Base-by-base conservation (phyloP, 2,888 invertebrate genomes). In the Leptogaster cylindrica region DNA sequence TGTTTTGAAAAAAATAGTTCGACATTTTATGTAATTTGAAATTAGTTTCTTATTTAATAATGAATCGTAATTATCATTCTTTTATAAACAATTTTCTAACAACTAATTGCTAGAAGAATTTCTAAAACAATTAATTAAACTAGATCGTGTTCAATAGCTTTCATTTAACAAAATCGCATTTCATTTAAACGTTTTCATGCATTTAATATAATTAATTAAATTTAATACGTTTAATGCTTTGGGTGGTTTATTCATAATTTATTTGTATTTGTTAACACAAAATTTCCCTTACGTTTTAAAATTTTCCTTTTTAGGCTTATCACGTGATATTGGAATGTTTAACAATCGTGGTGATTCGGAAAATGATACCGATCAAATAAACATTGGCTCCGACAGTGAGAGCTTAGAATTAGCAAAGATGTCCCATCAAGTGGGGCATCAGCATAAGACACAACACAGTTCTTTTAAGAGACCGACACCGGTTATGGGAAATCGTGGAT, bases 311-410 rank as follows among this genome's bases (percentile, higher is more conserved):
- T 41, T 69, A 81, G 81, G 82, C 72, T 74, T 81, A 28, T 76
- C 80, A 8, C 77, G 82, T 33, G 81, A 81, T 69, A 79, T 82
- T 20, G 77, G 77, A 50, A 77, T 75, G 67, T 73, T 80, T 69
- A 76, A 78, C 27, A 79, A 76, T 71, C 84, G 85, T 77, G 84
- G 78, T 2, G 86, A 86, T 65, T 89, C 89, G 48, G 91, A 91
- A 77, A 89, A 87, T 72, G 89, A 89, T 73, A 48, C 36, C 10
- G 86, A 86, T 72, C 89, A 89, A 76, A 87, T 85, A 73, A 88
- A 88, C 48, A 88, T 89, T 3, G 91, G 91, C 79, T 89, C 90
- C 2, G 90, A 91, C 77, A 90, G 82, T 75, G 79, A 83, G 41
- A 79, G 76, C 65, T 75, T 79, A 70, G 82, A 82, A 65, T 79